These are phyloP conservation scores for Dinocampus coccinellae DNA, from an alignment of 2,888 invertebrate genomes.

Conservation along the genomic window DNA sequence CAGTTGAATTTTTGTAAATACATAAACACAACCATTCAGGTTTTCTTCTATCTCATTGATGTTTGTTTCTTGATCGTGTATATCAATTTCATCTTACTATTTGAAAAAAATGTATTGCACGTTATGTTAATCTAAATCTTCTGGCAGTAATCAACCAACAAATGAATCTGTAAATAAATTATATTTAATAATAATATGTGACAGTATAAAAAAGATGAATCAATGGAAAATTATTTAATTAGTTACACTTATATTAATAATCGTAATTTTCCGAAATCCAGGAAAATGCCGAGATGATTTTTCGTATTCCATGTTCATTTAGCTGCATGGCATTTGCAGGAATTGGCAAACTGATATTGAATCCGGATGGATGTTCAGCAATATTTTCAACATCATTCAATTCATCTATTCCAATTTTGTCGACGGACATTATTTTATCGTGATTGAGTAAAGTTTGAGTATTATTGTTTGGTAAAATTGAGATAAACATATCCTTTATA, in stretches of 20 bases:
- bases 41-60: background rate
- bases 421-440: slow-evolving; percentile 19
- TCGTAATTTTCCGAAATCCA: slow-evolving; percentile 57
- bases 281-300: slow-evolving; percentile 50
- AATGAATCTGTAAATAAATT: slow-evolving; percentile 47
- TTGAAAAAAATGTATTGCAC: slow-evolving; percentile 19
- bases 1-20: background rate
- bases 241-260: slow-evolving; percentile 42
- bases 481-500: slow-evolving; percentile 49
- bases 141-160: slow-evolving; percentile 40
- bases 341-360: slow-evolving; percentile 46
- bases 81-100: background rate
- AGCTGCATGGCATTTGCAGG: slow-evolving; percentile 46
- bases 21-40: no score
- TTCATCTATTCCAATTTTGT: slow-evolving; percentile 28
- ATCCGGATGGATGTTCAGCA: slow-evolving; percentile 12
- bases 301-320: slow-evolving; percentile 51
- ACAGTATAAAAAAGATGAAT: background rate
- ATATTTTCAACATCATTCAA: slow-evolving; percentile 25
- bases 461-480: slow-evolving; percentile 50
- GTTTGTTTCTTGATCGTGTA: slow-evolving; percentile 39
- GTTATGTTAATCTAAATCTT: slow-evolving; percentile 25
- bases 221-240: background rate
- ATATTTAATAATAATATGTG: background rate
- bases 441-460: slow-evolving; percentile 29